These are phyloP conservation scores for Martes martes DNA, from an alignment of 2,113 vertebrate genomes.

Conservation along the genomic window DNA sequence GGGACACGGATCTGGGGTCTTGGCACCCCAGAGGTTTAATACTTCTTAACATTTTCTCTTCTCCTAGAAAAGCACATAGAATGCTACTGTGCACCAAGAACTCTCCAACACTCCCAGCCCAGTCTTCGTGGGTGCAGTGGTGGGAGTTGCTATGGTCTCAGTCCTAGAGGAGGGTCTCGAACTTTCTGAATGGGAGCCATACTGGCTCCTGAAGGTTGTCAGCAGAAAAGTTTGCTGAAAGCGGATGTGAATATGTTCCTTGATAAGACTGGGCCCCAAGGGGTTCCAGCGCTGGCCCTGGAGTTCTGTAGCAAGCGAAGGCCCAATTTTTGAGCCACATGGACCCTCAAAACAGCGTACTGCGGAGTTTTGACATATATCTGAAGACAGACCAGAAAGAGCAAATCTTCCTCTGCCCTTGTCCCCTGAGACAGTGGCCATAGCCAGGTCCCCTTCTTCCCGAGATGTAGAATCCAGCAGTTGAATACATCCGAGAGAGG, in stretches of 20 bases:
- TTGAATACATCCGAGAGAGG: background rate
- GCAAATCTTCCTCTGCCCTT: background rate
- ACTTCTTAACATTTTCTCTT: background rate
- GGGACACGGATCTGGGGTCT: background rate
- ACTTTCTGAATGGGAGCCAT: background rate
- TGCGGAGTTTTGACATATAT: background rate
- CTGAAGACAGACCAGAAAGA: too few species aligned
- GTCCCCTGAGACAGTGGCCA: background rate
- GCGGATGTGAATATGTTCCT: background rate
- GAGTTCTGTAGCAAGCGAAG: background rate
- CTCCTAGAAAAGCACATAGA: background rate
- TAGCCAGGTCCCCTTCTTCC: background rate
- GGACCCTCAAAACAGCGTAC: background rate
- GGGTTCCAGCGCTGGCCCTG: background rate
- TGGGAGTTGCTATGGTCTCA: background rate
- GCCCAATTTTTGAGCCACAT: background rate
- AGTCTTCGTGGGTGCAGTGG: fast-evolving
- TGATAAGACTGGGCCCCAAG: background rate
- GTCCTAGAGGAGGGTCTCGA: background rate
- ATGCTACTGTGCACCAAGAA: background rate
- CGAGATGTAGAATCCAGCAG: background rate
- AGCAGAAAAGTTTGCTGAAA: background rate
- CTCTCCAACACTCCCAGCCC: background rate
- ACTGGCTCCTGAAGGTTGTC: background rate
- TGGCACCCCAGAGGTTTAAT: background rate